Conservation (phyloP, 64 coral and sea anemone genomes). For the Anthopleura sola region DNA sequence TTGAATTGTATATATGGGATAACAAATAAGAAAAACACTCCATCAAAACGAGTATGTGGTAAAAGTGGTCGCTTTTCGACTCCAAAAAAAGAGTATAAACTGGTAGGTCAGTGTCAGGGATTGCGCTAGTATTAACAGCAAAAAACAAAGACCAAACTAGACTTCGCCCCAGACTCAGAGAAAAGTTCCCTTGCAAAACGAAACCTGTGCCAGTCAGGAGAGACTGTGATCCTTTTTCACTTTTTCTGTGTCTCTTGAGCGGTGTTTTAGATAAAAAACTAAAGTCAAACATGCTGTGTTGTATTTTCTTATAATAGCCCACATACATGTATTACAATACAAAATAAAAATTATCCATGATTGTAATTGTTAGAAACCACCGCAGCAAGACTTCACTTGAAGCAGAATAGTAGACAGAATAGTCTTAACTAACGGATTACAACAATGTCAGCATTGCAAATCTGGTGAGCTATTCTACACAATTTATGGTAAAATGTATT, state of each 20-base stretch:
- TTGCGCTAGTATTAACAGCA: not conserved
- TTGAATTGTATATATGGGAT: not conserved
- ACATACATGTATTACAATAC: too few relatives aligned
- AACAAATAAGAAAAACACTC: not conserved
- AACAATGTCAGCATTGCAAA: constrained; percentile 25
- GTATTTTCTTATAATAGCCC: too few relatives aligned
- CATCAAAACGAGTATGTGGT: not conserved
- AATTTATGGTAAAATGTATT: too few relatives aligned
- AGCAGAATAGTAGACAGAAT: not conserved
- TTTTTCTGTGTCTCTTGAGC: too few relatives aligned
- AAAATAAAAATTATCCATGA: not conserved
- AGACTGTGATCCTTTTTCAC: not conserved
- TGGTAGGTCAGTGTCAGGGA: not conserved
- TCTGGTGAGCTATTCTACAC: not conserved
- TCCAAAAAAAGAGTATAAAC: not conserved
- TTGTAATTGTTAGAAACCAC: not conserved
- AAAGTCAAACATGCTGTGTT: too few relatives aligned
- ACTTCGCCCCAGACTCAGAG: not conserved
- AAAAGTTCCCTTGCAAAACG: not conserved
- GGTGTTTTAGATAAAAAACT: too few relatives aligned
- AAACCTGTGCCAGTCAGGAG: not conserved
- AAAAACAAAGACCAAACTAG: not conserved
- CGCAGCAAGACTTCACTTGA: not conserved
- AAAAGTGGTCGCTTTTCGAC: not conserved
- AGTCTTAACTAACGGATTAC: not conserved